These are phyloP conservation scores for Leptopilina syphax DNA, from an alignment of 2,888 invertebrate genomes.

Conservation along the genomic window DNA sequence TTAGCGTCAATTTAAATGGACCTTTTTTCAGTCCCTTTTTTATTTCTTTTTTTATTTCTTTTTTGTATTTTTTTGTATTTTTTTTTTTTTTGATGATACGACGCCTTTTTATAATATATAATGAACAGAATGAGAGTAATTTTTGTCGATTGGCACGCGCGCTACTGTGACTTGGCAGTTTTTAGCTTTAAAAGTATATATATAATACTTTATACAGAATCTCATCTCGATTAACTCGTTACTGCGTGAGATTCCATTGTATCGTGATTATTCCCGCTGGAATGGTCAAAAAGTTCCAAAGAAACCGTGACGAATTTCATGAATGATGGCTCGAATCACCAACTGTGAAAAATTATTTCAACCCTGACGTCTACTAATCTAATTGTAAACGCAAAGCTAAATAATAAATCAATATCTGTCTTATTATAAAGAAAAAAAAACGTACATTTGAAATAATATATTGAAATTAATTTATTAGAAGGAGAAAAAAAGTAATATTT, in stretches of 20 bases:
- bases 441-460: no score
- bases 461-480: no score
- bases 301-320: slow-evolving; percentile 6
- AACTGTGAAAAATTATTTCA: background rate
- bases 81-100: background rate
- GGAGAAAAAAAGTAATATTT: no score
- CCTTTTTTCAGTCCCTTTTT: no score
- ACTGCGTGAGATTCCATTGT: slow-evolving; percentile 39
- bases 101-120: background rate
- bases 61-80: no score
- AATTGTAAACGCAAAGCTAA: background rate
- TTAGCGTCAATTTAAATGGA: no score
- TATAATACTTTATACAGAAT: background rate
- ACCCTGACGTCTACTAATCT: slow-evolving; percentile 5
- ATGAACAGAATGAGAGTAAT: background rate
- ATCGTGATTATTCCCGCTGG: background rate
- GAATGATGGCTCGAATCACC: slow-evolving; percentile 5
- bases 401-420: no score
- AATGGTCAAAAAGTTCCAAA: slow-evolving; percentile 14
- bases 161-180: slow-evolving; percentile 11
- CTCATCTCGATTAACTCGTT: slow-evolving; percentile 25
- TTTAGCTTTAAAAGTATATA: background rate
- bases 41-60: no score
- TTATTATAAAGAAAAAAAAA: no score
- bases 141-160: slow-evolving; percentile 29